Percentiles rank a stretch among this genome's conserved stretches.
These are phyloP conservation scores for Nasonia oneida DNA, from an alignment of 2,888 invertebrate genomes.

Conservation along the genomic window DNA sequence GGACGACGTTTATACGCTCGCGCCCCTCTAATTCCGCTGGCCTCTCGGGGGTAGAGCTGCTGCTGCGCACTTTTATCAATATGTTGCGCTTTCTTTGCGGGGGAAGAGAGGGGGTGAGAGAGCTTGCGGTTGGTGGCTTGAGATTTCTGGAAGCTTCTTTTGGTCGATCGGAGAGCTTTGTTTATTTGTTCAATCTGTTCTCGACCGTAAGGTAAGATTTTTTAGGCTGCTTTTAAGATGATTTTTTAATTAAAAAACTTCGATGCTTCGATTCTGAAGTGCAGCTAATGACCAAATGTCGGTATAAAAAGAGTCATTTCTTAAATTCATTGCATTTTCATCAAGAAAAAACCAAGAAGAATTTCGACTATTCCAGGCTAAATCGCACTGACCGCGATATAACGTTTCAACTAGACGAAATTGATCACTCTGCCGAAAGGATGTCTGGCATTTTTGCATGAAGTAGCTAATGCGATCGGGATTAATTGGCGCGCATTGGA, in stretches of 20 bases:
- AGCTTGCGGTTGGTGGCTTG: not conserved
- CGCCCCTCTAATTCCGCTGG: slow-evolving; percentile 36
- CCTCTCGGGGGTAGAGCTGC: not conserved
- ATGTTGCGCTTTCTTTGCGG: slow-evolving; percentile 14
- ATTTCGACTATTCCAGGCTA: not conserved
- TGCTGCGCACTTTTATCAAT: slow-evolving; percentile 6
- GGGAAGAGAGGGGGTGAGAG: not conserved
- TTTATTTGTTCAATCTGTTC: not conserved
- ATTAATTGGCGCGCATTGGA: slow-evolving; percentile 11
- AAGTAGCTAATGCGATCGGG: slow-evolving; percentile 1
- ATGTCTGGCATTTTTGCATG: not conserved
- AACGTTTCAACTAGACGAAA: not conserved
- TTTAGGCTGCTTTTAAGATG: not conserved
- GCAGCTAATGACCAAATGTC: too few species aligned
- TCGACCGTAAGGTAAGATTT: not conserved
- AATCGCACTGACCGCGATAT: not conserved
- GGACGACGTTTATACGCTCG: slow-evolving; percentile 35
- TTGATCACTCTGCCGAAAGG: not conserved
- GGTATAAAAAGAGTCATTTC: too few species aligned
- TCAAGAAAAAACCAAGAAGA: not conserved
- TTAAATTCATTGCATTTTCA: not conserved
- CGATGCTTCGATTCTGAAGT: too few species aligned
- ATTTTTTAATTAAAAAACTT: too few species aligned
- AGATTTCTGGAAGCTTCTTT: not conserved
- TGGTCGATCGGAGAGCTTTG: not conserved